Conservation (phyloP, 1,140 invertebrate species). For the Sinella curviseta region DNA sequence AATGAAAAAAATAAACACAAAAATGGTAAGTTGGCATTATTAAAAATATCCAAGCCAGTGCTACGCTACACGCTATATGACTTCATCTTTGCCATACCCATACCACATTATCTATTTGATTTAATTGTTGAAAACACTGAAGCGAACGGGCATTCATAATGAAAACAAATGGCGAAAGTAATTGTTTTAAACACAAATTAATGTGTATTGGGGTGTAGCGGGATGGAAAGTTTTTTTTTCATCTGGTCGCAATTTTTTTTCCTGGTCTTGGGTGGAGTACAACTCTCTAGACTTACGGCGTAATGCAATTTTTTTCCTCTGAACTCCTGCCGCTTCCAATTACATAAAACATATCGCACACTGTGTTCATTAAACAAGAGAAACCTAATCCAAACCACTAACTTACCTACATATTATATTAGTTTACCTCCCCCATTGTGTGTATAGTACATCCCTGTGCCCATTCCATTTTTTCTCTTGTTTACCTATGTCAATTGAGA, state of each 20-base stretch:
- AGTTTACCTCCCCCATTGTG: neutral
- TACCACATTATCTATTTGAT: too few relatives aligned
- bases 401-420: neutral
- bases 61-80: too few relatives aligned
- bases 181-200: slow-evolving; percentile 4
- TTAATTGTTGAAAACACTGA: too few relatives aligned
- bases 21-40: neutral
- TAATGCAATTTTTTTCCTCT: neutral
- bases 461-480: too few relatives aligned
- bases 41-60: neutral
- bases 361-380: neutral
- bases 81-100: too few relatives aligned
- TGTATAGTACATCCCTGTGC: too few relatives aligned
- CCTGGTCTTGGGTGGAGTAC: neutral
- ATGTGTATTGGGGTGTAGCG: neutral
- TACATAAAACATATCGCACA: neutral
- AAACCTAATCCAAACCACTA: neutral
- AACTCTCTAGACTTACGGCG: too few relatives aligned
- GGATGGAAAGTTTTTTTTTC: neutral
- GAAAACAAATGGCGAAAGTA: neutral
- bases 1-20: slow-evolving; percentile 51
- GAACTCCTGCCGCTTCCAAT: neutral
- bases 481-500: too few relatives aligned
- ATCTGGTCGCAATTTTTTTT: neutral
- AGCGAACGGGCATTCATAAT: neutral